A percentile compares a stretch with the other conserved stretches of the same genome.
Conservation (phyloP, 2,113 vertebrate species). For the Pterocles burchelli region DNA sequence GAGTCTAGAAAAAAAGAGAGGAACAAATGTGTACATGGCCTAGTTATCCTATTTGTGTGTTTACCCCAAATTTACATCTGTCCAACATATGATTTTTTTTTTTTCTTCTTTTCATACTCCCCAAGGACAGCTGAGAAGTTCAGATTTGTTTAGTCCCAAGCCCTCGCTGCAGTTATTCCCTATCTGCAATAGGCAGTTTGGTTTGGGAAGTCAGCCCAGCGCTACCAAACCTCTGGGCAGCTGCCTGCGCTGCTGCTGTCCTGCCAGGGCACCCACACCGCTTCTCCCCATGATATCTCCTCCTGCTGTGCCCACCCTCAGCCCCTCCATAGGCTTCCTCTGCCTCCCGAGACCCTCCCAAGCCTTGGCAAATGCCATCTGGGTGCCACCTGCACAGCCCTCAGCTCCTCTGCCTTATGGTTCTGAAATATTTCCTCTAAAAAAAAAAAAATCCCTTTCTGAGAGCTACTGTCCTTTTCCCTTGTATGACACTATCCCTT, state of each 20-base stretch:
- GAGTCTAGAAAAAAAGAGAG: background rate
- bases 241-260: fast-evolving
- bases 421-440: background rate
- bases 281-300: fast-evolving
- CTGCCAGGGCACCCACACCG: fast-evolving
- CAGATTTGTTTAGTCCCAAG: background rate
- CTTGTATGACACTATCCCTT: background rate
- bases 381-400: background rate
- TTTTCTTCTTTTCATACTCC: too few relatives aligned
- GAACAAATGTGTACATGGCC: background rate
- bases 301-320: background rate
- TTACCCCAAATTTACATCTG: background rate
- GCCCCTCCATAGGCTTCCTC: background rate
- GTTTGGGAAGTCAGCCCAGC: background rate
- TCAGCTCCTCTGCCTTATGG: background rate
- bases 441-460: background rate
- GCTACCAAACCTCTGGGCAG: background rate
- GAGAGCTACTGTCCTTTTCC: background rate
- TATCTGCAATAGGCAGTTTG: background rate
- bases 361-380: background rate
- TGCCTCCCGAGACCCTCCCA: background rate
- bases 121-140: background rate
- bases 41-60: background rate
- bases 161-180: background rate
- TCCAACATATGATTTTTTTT: background rate